Percentiles rank a stretch among this genome's conserved stretches.
Evolutionary conservation across 2,113 vertebrate species (phyloP).

Genomic region (Holacanthus passer): DNA sequence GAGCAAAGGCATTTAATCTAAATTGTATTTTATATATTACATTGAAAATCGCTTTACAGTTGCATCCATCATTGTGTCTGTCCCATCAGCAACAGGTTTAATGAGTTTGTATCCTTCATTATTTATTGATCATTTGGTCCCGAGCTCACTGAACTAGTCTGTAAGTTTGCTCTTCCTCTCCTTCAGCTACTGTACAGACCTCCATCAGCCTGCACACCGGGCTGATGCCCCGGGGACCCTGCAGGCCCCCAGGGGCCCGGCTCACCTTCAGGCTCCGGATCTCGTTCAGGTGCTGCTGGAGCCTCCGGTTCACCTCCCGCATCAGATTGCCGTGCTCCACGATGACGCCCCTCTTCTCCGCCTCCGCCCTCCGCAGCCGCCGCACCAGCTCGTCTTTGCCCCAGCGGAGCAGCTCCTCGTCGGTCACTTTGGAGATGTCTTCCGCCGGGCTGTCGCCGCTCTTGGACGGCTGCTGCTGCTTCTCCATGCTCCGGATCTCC

Average conservation of each 20-base stretch:
- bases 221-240: not conserved
- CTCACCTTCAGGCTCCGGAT: slow-evolving; percentile 96
- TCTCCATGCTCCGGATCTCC: slow-evolving; percentile 76
- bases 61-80: not conserved
- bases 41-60: not conserved
- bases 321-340: slow-evolving; percentile 97
- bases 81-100: slow-evolving; percentile 31
- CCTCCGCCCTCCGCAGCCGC: slow-evolving; percentile 91
- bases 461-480: slow-evolving; percentile 55
- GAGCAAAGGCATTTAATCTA: not conserved
- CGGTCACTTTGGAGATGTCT: slow-evolving; percentile 92
- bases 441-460: slow-evolving; percentile 81
- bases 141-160: not conserved
- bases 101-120: not conserved
- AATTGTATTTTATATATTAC: not conserved
- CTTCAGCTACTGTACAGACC: not conserved
- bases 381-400: slow-evolving; percentile 95
- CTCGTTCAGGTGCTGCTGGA: slow-evolving; percentile 96
- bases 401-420: slow-evolving; percentile 94
- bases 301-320: slow-evolving; percentile 96
- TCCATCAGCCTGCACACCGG: not conserved
- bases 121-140: not conserved
- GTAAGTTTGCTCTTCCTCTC: not conserved
- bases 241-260: not conserved
- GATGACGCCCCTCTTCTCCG: slow-evolving; percentile 97